These are phyloP conservation scores for Pseudobourletiella spinata DNA, from an alignment of 1,140 invertebrate genomes.

Conservation along the genomic window DNA sequence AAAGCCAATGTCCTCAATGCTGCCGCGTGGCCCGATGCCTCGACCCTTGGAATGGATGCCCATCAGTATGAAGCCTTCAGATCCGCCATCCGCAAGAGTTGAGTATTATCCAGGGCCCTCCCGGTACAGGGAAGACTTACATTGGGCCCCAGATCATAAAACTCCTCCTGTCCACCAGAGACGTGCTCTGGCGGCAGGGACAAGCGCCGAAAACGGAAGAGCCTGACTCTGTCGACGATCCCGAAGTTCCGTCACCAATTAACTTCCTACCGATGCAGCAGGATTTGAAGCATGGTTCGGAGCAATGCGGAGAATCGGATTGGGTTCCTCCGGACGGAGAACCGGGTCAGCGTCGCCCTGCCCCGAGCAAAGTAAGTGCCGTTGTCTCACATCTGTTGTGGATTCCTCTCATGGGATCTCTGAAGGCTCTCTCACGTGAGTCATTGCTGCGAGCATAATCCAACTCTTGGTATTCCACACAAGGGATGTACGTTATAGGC, in stretches of 20 bases:
- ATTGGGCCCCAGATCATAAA: conserved; percentile 58
- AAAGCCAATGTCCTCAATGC: not conserved
- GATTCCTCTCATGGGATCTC: no score
- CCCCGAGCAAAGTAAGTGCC: conserved; percentile 67
- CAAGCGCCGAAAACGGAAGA: conserved; percentile 38
- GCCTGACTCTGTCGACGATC: conserved; percentile 43
- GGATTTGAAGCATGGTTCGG: conserved; percentile 47
- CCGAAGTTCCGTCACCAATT: not conserved
- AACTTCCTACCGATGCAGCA: not conserved
- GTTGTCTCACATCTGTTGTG: no score
- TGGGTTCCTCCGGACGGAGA: conserved; percentile 65
- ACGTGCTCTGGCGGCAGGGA: conserved; percentile 8
- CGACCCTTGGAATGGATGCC: conserved; percentile 46
- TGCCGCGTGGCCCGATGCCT: conserved; percentile 41
- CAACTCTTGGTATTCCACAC: no score
- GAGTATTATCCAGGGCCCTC: conserved; percentile 58
- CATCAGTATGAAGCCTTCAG: conserved; percentile 51
- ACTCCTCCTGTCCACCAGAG: conserved; percentile 49
- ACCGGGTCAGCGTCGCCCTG: conserved; percentile 73
- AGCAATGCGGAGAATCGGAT: conserved; percentile 67
- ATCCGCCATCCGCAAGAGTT: conserved; percentile 53
- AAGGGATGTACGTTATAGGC: conserved; percentile 51
- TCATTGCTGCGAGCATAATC: no score
- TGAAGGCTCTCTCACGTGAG: no score
- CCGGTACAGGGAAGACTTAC: conserved; percentile 71